A percentile compares a stretch with the other conserved stretches of the same genome.
Evolutionary conservation across 2,113 vertebrate genomes (phyloP).

Genomic region (Xiphophorus hellerii): DNA sequence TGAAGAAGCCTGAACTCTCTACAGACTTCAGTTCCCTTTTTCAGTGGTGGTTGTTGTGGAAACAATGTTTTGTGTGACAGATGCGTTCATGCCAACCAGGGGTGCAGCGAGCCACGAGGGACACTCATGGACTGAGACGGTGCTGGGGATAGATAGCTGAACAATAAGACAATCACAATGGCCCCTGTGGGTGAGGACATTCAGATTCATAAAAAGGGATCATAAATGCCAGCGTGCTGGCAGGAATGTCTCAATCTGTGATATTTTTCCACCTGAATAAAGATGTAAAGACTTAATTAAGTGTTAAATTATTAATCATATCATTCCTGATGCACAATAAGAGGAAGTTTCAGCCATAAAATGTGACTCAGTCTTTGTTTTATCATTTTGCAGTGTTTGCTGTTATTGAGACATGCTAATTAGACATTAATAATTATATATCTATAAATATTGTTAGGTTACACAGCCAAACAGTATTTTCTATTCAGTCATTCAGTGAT

Average conservation of each 20-base stretch:
- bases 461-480: too few relatives aligned
- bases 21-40: conserved; percentile 44
- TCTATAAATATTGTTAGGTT: too few relatives aligned
- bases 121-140: conserved; percentile 37
- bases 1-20: conserved; percentile 20
- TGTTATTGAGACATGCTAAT: conserved; percentile 5
- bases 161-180: conserved; percentile 19
- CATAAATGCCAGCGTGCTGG: conserved; percentile 50
- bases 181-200: conserved; percentile 19
- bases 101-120: conserved; percentile 58
- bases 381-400: conserved; percentile 12
- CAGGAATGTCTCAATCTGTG: conserved; percentile 39
- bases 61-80: conserved; percentile 63
- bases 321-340: conserved; percentile 19
- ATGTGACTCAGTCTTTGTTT: not conserved
- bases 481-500: too few relatives aligned
- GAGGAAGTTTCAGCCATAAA: conserved; percentile 9
- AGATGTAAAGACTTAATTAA: conserved; percentile 47
- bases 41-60: conserved; percentile 69
- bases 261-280: conserved; percentile 44
- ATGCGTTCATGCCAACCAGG: conserved; percentile 58
- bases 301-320: conserved; percentile 28
- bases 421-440: conserved; percentile 6
- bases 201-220: conserved; percentile 42
- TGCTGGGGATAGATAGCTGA: conserved; percentile 40